These are phyloP conservation scores for Gymnorhina tibicen DNA, from an alignment of 2,113 vertebrate species.

Conservation along the genomic window DNA sequence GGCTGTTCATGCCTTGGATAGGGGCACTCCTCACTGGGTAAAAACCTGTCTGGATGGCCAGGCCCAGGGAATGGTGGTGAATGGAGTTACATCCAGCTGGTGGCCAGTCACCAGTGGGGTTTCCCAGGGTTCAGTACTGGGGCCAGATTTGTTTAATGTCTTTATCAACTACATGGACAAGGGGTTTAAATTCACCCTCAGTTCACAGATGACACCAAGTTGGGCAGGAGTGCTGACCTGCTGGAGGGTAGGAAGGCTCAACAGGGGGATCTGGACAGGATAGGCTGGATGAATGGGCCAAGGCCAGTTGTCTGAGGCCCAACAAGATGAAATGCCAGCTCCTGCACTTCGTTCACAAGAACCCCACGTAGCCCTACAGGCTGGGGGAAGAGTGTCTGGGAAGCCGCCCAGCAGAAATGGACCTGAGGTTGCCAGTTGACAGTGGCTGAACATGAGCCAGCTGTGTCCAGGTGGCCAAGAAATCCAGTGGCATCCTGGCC, in stretches of 20 bases:
- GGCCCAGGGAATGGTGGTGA: background rate
- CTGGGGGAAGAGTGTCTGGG: background rate
- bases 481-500: background rate
- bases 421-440: rapidly evolving
- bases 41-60: background rate
- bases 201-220: background rate
- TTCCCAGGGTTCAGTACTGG: background rate
- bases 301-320: background rate
- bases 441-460: background rate
- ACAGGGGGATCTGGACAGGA: background rate
- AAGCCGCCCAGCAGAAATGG: background rate
- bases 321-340: background rate
- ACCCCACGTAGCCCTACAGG: background rate
- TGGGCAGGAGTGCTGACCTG: background rate
- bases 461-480: background rate
- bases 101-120: background rate
- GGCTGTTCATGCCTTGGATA: background rate
- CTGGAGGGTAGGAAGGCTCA: background rate
- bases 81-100: background rate
- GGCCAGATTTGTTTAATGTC: background rate
- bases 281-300: background rate
- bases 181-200: background rate
- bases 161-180: background rate
- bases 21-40: background rate
- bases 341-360: background rate